Conservation (phyloP, 2,888 invertebrate species). For the Pediacus dermestoides region DNA sequence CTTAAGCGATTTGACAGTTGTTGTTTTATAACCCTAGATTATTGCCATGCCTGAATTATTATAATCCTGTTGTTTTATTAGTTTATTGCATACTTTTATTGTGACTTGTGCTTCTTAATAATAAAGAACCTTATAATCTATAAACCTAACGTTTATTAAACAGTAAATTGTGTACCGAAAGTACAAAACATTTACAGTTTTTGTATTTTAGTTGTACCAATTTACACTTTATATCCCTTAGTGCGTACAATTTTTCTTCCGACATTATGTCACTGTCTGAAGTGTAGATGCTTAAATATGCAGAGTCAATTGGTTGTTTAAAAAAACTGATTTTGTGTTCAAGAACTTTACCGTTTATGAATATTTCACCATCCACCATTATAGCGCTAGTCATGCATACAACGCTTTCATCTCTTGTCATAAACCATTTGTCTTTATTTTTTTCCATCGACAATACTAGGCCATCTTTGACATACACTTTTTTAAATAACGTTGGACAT, state of each 20-base stretch:
- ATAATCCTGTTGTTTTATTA: too few relatives aligned
- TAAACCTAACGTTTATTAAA: too few relatives aligned
- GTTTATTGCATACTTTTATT: too few relatives aligned
- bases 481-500: too few relatives aligned
- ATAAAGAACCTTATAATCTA: too few relatives aligned
- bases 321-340: slow-evolving; percentile 16
- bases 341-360: slow-evolving; percentile 14
- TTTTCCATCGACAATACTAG: slow-evolving; percentile 12
- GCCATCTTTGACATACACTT: slow-evolving; percentile 1
- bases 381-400: slow-evolving; percentile 13
- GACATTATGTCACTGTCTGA: slow-evolving; percentile 2
- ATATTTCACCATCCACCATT: slow-evolving; percentile 9
- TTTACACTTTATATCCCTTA: slow-evolving; percentile 15
- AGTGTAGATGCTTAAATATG: slow-evolving; percentile 20
- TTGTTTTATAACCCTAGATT: too few relatives aligned
- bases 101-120: too few relatives aligned
- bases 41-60: too few relatives aligned
- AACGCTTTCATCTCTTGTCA: slow-evolving; percentile 16
- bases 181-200: too few relatives aligned
- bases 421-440: slow-evolving; percentile 24
- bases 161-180: too few relatives aligned
- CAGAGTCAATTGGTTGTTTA: slow-evolving; percentile 16
- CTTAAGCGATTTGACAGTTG: too few relatives aligned
- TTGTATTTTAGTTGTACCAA: slow-evolving; percentile 10
- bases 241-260: not conserved